These are phyloP conservation scores for Lamellibrachia luymesi DNA, from an alignment of 1,140 invertebrate species.

Conservation along the genomic window DNA sequence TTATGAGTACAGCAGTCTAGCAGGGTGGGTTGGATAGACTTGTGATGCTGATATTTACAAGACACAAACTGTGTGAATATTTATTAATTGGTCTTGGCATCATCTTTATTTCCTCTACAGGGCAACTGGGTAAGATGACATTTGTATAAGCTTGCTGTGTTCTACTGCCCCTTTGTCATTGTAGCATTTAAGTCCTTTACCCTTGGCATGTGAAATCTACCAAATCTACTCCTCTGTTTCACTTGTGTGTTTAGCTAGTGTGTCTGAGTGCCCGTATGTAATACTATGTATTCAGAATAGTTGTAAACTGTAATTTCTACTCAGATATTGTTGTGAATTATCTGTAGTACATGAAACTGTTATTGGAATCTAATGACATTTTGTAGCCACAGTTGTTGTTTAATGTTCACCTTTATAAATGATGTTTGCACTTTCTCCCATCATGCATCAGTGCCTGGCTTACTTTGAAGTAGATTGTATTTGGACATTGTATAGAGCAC, in stretches of 20 bases:
- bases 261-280: background rate
- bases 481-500: background rate
- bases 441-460: background rate
- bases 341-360: slow-evolving; percentile 2
- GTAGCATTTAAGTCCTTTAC: background rate
- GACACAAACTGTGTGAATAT: background rate
- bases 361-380: background rate
- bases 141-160: background rate
- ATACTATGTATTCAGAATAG: background rate
- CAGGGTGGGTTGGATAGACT: background rate
- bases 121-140: background rate
- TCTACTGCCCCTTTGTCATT: background rate
- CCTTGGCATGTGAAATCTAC: background rate
- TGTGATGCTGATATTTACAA: background rate
- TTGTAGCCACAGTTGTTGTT: background rate
- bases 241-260: background rate
- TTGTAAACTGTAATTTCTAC: background rate
- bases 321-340: background rate
- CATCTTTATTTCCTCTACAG: background rate
- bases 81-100: background rate
- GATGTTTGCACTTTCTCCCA: background rate
- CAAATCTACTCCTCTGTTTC: background rate
- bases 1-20: too few relatives aligned
- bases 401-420: background rate
- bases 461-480: background rate